A percentile compares a stretch with the other conserved stretches of the same genome.
Evolutionary conservation across 2,888 invertebrate genomes (phyloP).

Genomic region (Molorchus minor): DNA sequence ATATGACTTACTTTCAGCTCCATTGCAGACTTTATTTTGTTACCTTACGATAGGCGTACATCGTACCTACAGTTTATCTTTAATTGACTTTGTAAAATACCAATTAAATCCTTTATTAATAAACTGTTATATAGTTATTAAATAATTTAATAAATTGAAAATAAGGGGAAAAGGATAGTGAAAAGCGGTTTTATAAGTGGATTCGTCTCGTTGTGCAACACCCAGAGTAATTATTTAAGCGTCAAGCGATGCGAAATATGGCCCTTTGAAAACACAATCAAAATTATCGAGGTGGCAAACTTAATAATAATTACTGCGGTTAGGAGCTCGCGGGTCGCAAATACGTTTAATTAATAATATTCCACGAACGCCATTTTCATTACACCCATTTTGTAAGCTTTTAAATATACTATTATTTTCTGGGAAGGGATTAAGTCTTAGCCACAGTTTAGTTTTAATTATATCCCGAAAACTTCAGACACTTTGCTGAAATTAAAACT

Average conservation of each 20-base stretch:
- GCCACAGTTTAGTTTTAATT: conserved; percentile 26
- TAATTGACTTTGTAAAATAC: no score
- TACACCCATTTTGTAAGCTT: conserved; percentile 23
- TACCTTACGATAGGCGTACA: no score
- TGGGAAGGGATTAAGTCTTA: conserved; percentile 19
- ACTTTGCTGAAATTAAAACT: conserved; percentile 19
- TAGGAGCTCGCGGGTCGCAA: conserved; percentile 24
- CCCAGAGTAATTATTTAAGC: background rate
- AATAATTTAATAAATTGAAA: no score
- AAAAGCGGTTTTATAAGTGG: no score
- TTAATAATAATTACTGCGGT: conserved; percentile 19
- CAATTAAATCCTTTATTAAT: no score
- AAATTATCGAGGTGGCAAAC: conserved; percentile 24
- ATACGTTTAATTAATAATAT: conserved; percentile 31
- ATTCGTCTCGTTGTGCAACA: background rate
- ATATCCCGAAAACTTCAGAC: conserved; percentile 17
- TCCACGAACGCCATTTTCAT: conserved; percentile 22
- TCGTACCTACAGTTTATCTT: no score
- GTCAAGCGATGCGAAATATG: background rate
- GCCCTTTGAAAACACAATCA: conserved; percentile 19
- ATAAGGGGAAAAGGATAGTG: no score
- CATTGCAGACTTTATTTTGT: no score
- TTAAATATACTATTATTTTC: conserved; percentile 26
- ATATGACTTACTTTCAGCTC: no score
- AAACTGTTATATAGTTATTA: no score